Evolutionary conservation across 1,140 invertebrate genomes (phyloP).

Genomic region (Calephelis nemesis): DNA sequence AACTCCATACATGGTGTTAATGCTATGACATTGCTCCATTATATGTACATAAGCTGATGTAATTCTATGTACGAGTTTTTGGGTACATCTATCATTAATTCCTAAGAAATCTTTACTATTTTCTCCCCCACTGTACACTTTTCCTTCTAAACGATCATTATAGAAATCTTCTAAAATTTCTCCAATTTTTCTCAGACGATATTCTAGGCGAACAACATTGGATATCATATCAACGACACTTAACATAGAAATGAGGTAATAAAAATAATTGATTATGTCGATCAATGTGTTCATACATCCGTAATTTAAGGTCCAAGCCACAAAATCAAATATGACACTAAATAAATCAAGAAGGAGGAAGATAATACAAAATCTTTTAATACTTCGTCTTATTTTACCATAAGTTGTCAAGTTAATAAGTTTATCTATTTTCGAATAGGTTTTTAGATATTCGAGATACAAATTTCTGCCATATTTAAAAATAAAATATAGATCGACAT

Average conservation of each 20-base stretch:
- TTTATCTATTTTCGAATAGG: neutral
- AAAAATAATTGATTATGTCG: slow-evolving; percentile 17
- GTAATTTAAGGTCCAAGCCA: neutral
- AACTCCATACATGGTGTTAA: slow-evolving; percentile 32
- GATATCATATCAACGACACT: slow-evolving; percentile 21
- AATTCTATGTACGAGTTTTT: neutral
- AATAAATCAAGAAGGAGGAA: neutral
- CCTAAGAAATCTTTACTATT: neutral
- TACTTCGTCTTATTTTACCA: neutral
- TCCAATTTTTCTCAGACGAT: slow-evolving; percentile 21
- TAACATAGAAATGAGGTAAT: slow-evolving; percentile 18
- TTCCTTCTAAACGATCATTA: neutral
- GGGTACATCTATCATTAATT: neutral
- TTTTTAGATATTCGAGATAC: neutral
- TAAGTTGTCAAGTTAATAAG: neutral
- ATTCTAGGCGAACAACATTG: slow-evolving; percentile 8
- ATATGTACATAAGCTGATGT: slow-evolving; percentile 32
- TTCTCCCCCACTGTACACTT: neutral
- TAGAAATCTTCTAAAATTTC: slow-evolving; percentile 8
- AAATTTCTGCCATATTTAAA: slow-evolving; percentile 7
- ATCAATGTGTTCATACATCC: neutral
- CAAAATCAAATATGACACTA: neutral
- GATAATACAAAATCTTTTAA: slow-evolving; percentile 1
- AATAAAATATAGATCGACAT: neutral
- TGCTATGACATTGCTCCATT: slow-evolving; percentile 26